A percentile compares a stretch with the other conserved stretches of the same genome.
Evolutionary conservation across 2,888 invertebrate species (phyloP).

Genomic region (Eremobia ochroleuca): DNA sequence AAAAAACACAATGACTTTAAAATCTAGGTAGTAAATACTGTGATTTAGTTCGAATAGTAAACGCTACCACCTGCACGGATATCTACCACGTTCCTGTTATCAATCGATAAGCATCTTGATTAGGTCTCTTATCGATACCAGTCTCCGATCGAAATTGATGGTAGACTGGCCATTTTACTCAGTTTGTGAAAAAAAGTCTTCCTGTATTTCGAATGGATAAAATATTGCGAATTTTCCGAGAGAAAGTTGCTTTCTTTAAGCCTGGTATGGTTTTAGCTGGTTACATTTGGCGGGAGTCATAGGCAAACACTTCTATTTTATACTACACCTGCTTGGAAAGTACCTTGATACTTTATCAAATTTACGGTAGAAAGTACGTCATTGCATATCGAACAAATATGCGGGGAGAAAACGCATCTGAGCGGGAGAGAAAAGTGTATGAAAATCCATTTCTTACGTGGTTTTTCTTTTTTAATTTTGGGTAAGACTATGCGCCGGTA

Average conservation of each 20-base stretch:
- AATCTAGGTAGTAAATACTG: constrained; percentile 30
- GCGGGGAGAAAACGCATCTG: no score
- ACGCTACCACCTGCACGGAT: constrained; percentile 32
- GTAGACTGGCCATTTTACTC: neutral
- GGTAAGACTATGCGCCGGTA: no score
- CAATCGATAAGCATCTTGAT: constrained; percentile 61
- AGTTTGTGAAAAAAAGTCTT: neutral
- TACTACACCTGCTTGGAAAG: no score
- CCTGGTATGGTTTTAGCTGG: no score
- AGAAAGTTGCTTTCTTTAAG: neutral
- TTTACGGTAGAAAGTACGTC: no score
- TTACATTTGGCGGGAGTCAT: neutral
- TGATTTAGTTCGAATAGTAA: neutral
- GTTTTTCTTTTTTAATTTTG: no score
- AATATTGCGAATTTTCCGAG: no score
- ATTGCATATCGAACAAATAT: no score
- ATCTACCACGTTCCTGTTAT: constrained; percentile 51
- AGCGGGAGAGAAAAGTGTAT: no score
- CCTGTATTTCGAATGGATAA: neutral
- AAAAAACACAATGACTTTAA: constrained; percentile 5
- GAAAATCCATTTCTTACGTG: no score
- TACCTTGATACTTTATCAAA: no score
- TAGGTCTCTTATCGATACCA: constrained; percentile 45
- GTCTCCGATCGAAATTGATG: constrained; percentile 30
- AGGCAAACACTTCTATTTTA: no score